These are phyloP conservation scores for Hesperophylax magnus DNA, from an alignment of 1,140 invertebrate species.

Conservation along the genomic window DNA sequence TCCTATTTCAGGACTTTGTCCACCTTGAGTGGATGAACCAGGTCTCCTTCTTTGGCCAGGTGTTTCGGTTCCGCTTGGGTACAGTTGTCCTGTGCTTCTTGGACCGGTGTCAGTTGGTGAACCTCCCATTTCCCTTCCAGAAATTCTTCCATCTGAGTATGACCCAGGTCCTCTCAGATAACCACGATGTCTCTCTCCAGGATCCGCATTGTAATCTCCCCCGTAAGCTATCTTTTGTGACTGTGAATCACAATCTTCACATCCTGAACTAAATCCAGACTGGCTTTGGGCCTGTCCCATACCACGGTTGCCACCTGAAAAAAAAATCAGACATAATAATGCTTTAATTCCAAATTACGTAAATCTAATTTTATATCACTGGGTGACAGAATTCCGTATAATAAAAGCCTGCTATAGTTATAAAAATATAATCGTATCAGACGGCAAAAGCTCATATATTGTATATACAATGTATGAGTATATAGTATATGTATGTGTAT, in stretches of 20 bases:
- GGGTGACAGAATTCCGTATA: too few species aligned
- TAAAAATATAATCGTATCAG: too few species aligned
- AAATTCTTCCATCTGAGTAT: background rate
- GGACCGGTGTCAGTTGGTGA: too few species aligned
- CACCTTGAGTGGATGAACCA: conserved; percentile 7
- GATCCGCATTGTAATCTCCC: background rate
- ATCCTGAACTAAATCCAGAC: conserved; percentile 71
- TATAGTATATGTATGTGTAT: too few species aligned
- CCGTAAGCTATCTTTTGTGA: conserved; percentile 32
- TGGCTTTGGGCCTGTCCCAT: conserved; percentile 89
- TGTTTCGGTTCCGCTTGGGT: too few species aligned
- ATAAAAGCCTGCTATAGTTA: too few species aligned
- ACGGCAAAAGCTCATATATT: too few species aligned
- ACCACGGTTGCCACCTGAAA: conserved; percentile 78
- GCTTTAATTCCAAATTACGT: too few species aligned
- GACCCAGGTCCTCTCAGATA: background rate
- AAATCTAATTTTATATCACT: too few species aligned
- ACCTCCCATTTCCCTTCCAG: too few species aligned
- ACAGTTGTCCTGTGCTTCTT: too few species aligned
- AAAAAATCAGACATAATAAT: background rate
- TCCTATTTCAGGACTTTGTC: background rate
- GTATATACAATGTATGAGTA: too few species aligned
- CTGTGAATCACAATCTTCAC: conserved; percentile 63
- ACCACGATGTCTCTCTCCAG: background rate
- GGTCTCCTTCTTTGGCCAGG: background rate